Percentiles rank a stretch among this genome's conserved stretches.
These are phyloP conservation scores for Ophioninae sp. DNA, from an alignment of 2,888 invertebrate species.

Conservation along the genomic window DNA sequence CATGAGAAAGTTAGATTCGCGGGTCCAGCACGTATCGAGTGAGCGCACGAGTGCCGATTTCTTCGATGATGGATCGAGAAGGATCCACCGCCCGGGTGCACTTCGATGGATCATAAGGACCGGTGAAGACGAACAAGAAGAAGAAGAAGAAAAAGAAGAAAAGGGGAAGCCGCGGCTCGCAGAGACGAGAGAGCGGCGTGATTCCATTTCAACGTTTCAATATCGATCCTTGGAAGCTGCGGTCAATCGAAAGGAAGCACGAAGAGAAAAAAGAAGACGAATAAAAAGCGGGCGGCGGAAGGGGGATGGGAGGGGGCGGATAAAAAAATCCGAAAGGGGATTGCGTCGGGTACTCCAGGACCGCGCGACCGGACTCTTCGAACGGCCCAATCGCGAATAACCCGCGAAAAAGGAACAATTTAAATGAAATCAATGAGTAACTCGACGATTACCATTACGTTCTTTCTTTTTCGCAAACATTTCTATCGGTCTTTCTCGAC, in stretches of 20 bases:
- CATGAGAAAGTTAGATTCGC: conserved; percentile 26
- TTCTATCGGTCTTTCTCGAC: neutral
- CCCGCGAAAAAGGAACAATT: conserved; percentile 4
- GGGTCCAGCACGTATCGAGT: conserved; percentile 56
- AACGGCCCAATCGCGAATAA: conserved; percentile 26
- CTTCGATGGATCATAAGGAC: conserved; percentile 48
- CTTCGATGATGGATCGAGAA: conserved; percentile 57
- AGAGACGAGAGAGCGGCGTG: conserved; percentile 67
- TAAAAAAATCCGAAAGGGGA: conserved; percentile 12
- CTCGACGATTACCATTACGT: conserved; percentile 16
- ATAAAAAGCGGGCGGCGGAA: conserved; percentile 57
- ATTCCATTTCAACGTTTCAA: conserved; percentile 78
- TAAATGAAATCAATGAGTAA: conserved; percentile 35
- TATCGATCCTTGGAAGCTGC: conserved; percentile 64
- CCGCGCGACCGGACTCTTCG: conserved; percentile 6
- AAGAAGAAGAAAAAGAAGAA: conserved; percentile 36
- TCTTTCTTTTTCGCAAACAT: conserved; percentile 24
- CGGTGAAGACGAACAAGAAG: conserved; percentile 35
- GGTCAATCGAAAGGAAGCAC: conserved; percentile 63
- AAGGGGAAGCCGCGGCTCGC: conserved; percentile 42
- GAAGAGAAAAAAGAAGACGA: conserved; percentile 18
- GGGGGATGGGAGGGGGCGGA: neutral
- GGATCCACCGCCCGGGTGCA: conserved; percentile 45
- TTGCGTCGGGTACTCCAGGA: conserved; percentile 5
- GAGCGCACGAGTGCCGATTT: conserved; percentile 60